Base-by-base conservation (phyloP, 2,113 vertebrate genomes). In the Burhinus oedicnemus region DNA sequence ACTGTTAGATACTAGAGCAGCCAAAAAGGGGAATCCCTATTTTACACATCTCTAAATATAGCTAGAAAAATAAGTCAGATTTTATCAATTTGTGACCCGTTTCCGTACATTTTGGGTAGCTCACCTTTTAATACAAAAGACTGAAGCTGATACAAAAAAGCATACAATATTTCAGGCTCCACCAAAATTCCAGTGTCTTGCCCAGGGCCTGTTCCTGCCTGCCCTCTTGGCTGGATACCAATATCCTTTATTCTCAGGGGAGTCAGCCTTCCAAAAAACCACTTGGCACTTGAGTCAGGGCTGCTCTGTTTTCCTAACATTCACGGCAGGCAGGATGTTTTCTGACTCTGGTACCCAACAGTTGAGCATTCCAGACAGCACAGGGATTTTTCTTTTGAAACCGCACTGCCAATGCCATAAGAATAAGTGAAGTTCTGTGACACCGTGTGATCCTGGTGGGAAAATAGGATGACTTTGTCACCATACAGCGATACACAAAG, bases 341-440 rank as follows among this genome's bases (percentile, higher is more conserved):
- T 95, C 81, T 5, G 40, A 82, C 89, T 93, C 87, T 40, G 87
- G 83, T 96, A 95, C 95, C 96, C 95, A 97, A 80, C 81, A 97
- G 91, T 89, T 70, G 75, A 95, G 75, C 74, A 80, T 94, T 97
- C 94, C 94, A 97, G 66, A 85, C 94, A 87, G 84, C 77, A 62
- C 0, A 3, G 84, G 83, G 84, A 90, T 91, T 95, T 95, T 97
- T 93, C 91, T 70, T 89, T 79, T 4, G 3, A 95, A 95, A 87
- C 93, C 26, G 2, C 87, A 34, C 40, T 87, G 85, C 36, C 90
- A 69, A 2, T 49, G 74, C 77, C n/a, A 5, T 75, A 64, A 70
- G 83, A 93, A n/a, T 60, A 70, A 94, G 74, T 11, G 54, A 74
- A 83, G 45, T 57, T 93, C 70, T 85, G 74, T 80, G 84, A 42